Base-by-base conservation (phyloP, 2,797 vertebrate genomes). In the Vireo griseus region DNA sequence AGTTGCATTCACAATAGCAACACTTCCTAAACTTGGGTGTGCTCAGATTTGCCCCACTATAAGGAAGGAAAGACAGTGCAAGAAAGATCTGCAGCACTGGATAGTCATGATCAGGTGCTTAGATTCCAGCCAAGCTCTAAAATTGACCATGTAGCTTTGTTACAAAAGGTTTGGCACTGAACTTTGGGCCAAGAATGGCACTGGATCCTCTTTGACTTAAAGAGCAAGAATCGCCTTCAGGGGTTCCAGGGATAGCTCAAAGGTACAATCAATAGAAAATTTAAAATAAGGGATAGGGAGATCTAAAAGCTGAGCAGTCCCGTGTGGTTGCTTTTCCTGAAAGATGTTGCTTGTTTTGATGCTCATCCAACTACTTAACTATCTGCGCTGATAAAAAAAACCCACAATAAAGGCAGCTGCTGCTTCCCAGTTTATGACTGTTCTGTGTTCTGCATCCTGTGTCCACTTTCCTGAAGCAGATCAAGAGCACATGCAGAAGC, bases 301-400 rank as follows among this genome's bases (percentile, higher is more conserved):
- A 93, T 58, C 82, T 88, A 93, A 96, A 94, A 63, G 37, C 59
- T 78, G 62, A 68, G 61, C 87, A 77, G 35, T 86, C 50, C 62
- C 92, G 86, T 75, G 48, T 5, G 20, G 42, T 48, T 95, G 74
- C 54, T 90, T 95, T 96, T 95, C 86, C 90, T 94, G 58, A 71
- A 95, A 92, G 79, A 88, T 24, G 26, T 50, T 95, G 76, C 62
- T 90, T 96, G 62, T 84, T 67, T 59, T 96, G 86, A 95, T 84
- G 37, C 48, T 95, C 52, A 76, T 91, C 80, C 90, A 92, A 63
- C 65, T 92, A 86, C 83, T 97, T 96, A 90, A 96, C 92, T 96
- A 93, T 90, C 71, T 92, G 54, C 65, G 74, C 55, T 79, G 48
- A 74, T 47, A 69, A 94, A 94, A 94, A 94, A 77, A 73, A 20